Conservation (phyloP, 2,113 vertebrate genomes). For the Macrotus californicus region DNA sequence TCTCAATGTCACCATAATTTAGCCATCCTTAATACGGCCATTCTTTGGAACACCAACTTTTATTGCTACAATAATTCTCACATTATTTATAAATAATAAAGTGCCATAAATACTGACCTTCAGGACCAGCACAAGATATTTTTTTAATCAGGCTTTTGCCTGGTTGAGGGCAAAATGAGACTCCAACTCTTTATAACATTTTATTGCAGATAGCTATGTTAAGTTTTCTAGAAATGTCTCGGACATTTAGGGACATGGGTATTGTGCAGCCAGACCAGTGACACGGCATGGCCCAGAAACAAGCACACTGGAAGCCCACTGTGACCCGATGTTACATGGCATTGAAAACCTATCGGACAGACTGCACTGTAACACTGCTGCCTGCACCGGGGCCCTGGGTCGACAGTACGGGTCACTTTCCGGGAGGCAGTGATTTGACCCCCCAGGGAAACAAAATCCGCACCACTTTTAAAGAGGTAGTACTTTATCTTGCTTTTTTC, state of each 20-base stretch:
- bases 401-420: background rate
- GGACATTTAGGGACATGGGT: background rate
- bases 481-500: background rate
- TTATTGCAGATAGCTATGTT: constrained; percentile 46
- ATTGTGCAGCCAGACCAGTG: background rate
- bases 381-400: background rate
- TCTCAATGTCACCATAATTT: constrained; percentile 70
- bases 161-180: constrained; percentile 36
- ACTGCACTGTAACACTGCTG: background rate
- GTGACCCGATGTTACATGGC: background rate
- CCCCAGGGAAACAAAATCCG: background rate
- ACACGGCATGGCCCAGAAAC: background rate
- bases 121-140: constrained; percentile 54
- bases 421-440: background rate
- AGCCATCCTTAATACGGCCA: constrained; percentile 56
- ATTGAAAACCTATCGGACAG: background rate
- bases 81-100: constrained; percentile 74
- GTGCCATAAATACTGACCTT: constrained; percentile 66
- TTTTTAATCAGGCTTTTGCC: constrained; percentile 50
- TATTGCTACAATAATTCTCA: constrained; percentile 70
- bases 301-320: background rate
- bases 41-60: constrained; percentile 68
- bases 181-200: constrained; percentile 47
- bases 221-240: constrained; percentile 42
- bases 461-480: background rate